Conservation (phyloP, 2,113 vertebrate species). For the Megatriorchis doriae region DNA sequence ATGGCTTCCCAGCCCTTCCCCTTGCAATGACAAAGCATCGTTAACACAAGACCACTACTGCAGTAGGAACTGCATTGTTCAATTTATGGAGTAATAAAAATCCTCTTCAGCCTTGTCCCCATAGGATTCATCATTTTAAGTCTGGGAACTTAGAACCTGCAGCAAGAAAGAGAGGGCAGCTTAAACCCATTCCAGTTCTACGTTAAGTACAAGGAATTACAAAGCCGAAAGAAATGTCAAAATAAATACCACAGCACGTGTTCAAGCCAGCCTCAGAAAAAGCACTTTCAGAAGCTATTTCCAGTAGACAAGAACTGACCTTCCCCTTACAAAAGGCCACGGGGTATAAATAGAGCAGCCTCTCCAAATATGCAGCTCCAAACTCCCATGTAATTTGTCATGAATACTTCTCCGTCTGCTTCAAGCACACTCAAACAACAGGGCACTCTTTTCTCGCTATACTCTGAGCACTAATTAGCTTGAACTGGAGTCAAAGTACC, state of each 20-base stretch:
- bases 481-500: background rate
- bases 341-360: background rate
- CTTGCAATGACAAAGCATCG: fast-evolving
- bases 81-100: background rate
- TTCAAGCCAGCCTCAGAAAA: background rate
- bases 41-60: background rate
- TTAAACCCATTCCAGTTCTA: background rate
- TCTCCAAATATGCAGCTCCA: background rate
- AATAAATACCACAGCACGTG: background rate
- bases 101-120: background rate
- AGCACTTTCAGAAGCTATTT: background rate
- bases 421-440: background rate
- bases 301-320: slow-evolving; percentile 11
- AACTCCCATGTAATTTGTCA: background rate
- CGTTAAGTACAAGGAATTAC: background rate
- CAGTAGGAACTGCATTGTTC: fast-evolving
- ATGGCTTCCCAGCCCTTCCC: background rate
- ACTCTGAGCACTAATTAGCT: background rate
- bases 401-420: background rate
- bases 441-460: background rate
- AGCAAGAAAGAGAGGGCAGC: background rate
- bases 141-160: background rate
- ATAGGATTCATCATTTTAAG: background rate
- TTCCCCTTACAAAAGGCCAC: slow-evolving; percentile 1
- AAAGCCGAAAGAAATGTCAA: background rate